phyloP scores from a whole-genome alignment of 2,113 vertebrate species.

The Forbesichthys agassizii region DNA sequence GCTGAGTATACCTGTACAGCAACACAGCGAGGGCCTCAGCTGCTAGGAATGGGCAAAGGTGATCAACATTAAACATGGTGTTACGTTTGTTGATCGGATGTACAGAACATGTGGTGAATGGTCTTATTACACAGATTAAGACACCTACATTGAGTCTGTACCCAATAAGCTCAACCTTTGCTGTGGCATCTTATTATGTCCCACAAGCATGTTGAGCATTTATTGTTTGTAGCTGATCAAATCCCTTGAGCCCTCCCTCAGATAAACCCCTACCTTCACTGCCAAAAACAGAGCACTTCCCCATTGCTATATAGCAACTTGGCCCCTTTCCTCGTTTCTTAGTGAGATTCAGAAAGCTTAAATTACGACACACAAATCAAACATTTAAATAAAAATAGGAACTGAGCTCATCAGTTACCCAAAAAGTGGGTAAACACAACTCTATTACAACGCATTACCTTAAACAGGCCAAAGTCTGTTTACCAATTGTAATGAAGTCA shows the following conservation, averaged over 20 bases:
- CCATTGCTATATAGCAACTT: constrained; percentile 27
- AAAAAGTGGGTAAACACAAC: constrained; percentile 8
- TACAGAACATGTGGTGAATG: neutral
- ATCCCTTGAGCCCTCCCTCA: constrained; percentile 12
- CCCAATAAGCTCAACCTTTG: constrained; percentile 2
- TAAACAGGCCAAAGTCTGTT: neutral
- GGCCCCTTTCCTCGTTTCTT: neutral
- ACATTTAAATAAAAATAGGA: neutral
- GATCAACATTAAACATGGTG: constrained; percentile 8
- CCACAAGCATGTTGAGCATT: constrained; percentile 33
- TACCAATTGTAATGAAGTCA: neutral
- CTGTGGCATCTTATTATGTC: constrained; percentile 12
- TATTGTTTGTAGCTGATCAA: constrained; percentile 45
- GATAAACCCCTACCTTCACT: constrained; percentile 31
- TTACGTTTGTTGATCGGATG: constrained; percentile 23
- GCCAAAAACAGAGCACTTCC: neutral
- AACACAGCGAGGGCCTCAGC: constrained; percentile 40
- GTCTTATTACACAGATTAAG: too few relatives aligned
- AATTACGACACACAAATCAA: neutral
- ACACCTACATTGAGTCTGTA: neutral
- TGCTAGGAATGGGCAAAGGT: constrained; percentile 25
- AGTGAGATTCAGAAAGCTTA: neutral
- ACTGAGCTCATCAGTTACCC: neutral
- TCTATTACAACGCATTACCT: constrained; percentile 1
- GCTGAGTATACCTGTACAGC: constrained; percentile 5